Evolutionary conservation across 2,113 vertebrate species (phyloP).

Genomic region (Neogobius melanostomus): DNA sequence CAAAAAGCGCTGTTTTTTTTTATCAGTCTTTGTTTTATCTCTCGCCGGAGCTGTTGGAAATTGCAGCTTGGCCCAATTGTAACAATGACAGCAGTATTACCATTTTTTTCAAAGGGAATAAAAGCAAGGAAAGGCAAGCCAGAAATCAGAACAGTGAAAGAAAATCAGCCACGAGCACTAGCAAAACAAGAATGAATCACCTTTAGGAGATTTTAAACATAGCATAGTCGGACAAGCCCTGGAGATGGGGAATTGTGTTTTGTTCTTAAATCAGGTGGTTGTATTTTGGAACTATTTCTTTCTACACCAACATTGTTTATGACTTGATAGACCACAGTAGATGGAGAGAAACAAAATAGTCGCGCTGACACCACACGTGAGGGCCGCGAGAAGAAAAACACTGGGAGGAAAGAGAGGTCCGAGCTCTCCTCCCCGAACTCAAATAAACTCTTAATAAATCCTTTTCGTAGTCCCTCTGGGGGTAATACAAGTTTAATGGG

Average conservation of each 20-base stretch:
- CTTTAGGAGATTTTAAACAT: background rate
- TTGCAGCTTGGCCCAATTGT: background rate
- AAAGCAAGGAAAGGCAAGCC: background rate
- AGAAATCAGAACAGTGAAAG: constrained; percentile 1
- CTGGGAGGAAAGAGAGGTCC: too few relatives aligned
- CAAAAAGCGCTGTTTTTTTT: constrained; percentile 8
- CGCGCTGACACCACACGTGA: too few relatives aligned
- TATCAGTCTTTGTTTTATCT: constrained; percentile 17
- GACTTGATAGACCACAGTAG: too few relatives aligned
- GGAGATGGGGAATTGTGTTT: background rate
- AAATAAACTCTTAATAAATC: too few relatives aligned
- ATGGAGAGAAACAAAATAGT: too few relatives aligned
- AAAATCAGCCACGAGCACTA: background rate
- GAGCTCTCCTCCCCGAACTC: too few relatives aligned
- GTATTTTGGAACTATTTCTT: background rate
- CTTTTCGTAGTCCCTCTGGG: too few relatives aligned
- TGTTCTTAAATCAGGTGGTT: background rate
- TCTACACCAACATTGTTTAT: background rate
- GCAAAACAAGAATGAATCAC: background rate
- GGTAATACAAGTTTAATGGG: too few relatives aligned
- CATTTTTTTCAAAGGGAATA: constrained; percentile 5
- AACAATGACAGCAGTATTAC: background rate
- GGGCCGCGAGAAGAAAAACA: too few relatives aligned
- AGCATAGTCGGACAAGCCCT: background rate
- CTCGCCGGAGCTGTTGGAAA: background rate